Percentiles rank a stretch among this genome's conserved stretches.
Conservation (phyloP, 1,140 invertebrate genomes). For the Thaumatotibia leucotreta region DNA sequence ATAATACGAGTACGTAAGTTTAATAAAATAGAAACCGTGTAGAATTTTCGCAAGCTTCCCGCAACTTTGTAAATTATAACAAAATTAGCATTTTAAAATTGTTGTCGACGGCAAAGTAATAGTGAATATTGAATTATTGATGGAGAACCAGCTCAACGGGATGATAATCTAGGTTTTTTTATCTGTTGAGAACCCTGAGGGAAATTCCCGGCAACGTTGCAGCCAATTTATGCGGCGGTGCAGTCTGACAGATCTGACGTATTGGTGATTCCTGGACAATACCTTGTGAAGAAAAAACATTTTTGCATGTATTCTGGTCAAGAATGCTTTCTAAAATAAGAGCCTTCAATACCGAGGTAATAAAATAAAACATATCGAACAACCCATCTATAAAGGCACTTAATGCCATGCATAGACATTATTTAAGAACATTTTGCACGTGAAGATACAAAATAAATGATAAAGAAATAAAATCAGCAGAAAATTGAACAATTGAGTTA, state of each 20-base stretch:
- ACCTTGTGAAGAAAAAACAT: conserved; percentile 9
- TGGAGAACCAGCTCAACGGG: conserved; percentile 46
- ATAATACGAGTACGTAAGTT: too few species aligned
- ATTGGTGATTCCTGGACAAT: conserved; percentile 41
- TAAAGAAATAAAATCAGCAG: too few species aligned
- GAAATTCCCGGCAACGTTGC: conserved; percentile 55
- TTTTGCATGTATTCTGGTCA: background rate
- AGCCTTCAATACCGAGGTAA: too few species aligned
- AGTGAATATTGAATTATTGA: conserved; percentile 58
- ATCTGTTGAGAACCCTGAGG: conserved; percentile 53
- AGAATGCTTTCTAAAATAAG: background rate
- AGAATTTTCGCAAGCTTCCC: background rate
- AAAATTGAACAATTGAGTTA: too few species aligned
- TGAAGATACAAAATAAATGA: too few species aligned
- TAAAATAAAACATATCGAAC: too few species aligned
- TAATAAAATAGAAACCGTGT: background rate
- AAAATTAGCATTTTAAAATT: background rate
- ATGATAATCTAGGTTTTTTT: conserved; percentile 53
- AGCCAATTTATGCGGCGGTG: conserved; percentile 63
- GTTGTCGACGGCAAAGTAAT: background rate
- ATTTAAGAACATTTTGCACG: too few species aligned
- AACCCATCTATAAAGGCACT: too few species aligned
- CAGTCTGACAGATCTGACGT: conserved; percentile 61
- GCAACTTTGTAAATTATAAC: too few species aligned
- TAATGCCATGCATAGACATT: too few species aligned